Base-by-base conservation (phyloP, 2,888 invertebrate genomes). In the Hirtodrosophila cameraria region DNA sequence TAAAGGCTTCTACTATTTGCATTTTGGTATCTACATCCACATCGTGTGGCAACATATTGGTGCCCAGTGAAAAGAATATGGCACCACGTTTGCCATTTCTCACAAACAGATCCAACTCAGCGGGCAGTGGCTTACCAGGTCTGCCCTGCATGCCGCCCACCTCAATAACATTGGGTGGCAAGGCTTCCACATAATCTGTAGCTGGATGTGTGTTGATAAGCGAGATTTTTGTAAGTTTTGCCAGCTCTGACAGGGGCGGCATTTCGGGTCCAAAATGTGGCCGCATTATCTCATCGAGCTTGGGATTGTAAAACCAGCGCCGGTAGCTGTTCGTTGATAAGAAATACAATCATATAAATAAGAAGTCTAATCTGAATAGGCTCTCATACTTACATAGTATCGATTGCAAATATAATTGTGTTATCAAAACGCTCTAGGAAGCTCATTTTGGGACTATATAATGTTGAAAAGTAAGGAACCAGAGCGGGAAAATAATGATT, bases 141-240 rank as follows among this genome's bases (percentile, higher is more conserved):
- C 28, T 35, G 9, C 89, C 79, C 48, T 90, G 90, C 73, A 89
- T 54, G n/a, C 90, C 90, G 0, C 87, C 90, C 7, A 90, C 75
- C 63, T 87, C 86, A 5, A 90, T 85, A 0, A 89, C 64, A 67
- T 88, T 88, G 3, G 88, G 88, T 1, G 88, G 87, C 7, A 88
- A 11, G 3, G 88, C 73, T 23, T 88, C 79, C 7, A 87, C 73
- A 57, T 70, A 88, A 41, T 86, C 80, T 0, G 87, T 64, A 1
- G 82, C 73, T 1, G 86, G 83, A 73, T 89, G 77, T 2, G 83
- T 74, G 66, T 90, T 90, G 1, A 89, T 78, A 15, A 90, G 52
- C 1, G 73, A 52, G 8, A 89, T 46, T 6, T 66, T 58, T n/a
- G 77, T 74, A 3, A 58, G 66, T 28, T 71, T 67, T 7, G 80